Conservation (phyloP, 2,888 invertebrate genomes). For the Allolobophora icterica region DNA sequence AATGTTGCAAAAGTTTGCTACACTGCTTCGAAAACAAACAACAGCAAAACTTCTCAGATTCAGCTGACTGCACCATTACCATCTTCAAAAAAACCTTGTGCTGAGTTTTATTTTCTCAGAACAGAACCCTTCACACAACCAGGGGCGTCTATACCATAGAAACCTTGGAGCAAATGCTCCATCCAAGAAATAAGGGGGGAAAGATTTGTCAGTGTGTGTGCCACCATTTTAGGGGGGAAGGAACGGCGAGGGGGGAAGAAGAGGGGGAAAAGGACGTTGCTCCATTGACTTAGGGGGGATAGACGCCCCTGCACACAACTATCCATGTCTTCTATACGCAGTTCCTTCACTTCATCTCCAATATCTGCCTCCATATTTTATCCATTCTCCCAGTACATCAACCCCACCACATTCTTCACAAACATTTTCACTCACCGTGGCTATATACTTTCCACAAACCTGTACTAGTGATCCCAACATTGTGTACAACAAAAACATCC, state of each 20-base stretch:
- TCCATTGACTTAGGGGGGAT: too few relatives aligned
- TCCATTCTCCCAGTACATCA: neutral
- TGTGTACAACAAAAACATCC: neutral
- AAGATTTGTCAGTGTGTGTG: too few relatives aligned
- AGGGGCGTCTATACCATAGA: too few relatives aligned
- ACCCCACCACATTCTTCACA: neutral
- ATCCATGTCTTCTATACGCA: neutral
- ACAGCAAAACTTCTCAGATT: neutral
- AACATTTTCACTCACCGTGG: neutral
- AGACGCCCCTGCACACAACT: too few relatives aligned
- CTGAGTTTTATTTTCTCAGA: neutral
- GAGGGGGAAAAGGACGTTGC: too few relatives aligned
- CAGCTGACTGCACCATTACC: neutral
- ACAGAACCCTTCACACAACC: too few relatives aligned
- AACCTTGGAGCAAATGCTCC: too few relatives aligned
- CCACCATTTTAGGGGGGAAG: too few relatives aligned
- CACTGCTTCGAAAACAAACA: neutral
- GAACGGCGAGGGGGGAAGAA: too few relatives aligned
- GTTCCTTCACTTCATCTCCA: neutral
- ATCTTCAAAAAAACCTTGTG: neutral
- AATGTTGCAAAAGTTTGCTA: neutral
- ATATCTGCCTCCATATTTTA: neutral
- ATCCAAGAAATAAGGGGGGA: too few relatives aligned
- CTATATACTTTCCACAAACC: neutral
- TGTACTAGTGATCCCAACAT: neutral